Evolutionary conservation across 30 jellyfish, hydroid and myxozoan species (phyloP).

Genomic region (Euphysa ruthae): DNA sequence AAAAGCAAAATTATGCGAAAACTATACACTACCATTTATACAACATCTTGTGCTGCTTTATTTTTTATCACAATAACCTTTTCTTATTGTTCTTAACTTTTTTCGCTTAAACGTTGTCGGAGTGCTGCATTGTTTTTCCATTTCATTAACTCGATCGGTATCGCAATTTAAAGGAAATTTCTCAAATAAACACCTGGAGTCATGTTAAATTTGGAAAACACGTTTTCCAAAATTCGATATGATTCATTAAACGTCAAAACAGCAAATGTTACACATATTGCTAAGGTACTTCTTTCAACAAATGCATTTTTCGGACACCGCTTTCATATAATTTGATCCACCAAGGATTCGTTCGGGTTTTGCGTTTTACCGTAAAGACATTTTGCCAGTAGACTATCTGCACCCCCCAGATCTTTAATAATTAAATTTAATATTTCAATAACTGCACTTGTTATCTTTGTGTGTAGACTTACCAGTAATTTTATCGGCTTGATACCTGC

Average conservation of each 20-base stretch:
- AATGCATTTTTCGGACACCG: too few relatives aligned
- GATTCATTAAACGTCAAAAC: too few relatives aligned
- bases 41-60: background rate
- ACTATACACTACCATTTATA: background rate
- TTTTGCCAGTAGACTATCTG: background rate
- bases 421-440: background rate
- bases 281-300: background rate
- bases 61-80: too few relatives aligned
- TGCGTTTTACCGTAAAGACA: slow-evolving; percentile 17
- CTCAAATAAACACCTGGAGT: background rate
- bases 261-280: background rate
- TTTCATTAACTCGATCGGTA: background rate
- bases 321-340: slow-evolving; percentile 20
- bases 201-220: too few relatives aligned
- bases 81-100: too few relatives aligned
- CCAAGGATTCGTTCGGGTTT: slow-evolving; percentile 6
- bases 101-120: too few relatives aligned
- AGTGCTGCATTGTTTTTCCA: background rate
- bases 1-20: background rate
- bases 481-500: slow-evolving; percentile 26
- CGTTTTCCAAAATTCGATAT: too few relatives aligned
- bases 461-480: slow-evolving; percentile 10
- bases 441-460: background rate
- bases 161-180: background rate
- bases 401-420: background rate